Base-by-base conservation (phyloP, 2,113 vertebrate species). In the Zingel zingel region DNA sequence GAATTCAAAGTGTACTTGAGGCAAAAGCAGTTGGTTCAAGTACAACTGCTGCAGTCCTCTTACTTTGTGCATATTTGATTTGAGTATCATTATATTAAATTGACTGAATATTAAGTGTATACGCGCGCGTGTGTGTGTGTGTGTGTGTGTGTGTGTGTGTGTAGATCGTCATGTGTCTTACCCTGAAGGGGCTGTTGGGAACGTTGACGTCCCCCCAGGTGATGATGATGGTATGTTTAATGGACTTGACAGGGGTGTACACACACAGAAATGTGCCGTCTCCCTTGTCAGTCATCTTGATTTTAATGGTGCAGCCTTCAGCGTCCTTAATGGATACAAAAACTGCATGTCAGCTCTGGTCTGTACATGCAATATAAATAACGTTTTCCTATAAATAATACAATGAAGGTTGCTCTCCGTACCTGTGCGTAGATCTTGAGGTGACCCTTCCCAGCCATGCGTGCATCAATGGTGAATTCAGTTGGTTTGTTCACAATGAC, bases 391-490 rank as follows among this genome's bases (percentile, higher is more conserved):
- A 73, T 87, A 19, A 88, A 85, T 76, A 74, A 73, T 43, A 64
- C 33, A 76, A 77, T 27, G 14, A 62, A 15, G 45, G 23, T 48
- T 79, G 13, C n/a, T 65, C 15, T 50, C 2, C 66, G 3, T 76
- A 98, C 98, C 97, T 98, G 97, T 1, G 98, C 98, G 0, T 98
- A 98, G 86, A 99, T 95, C 88, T 97, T 98, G 84, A 99, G 96
- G 3, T 96, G 94, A 14, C 96, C 97, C 62, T 97, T 98, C 75
- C 98, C 97, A 0, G 98, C 98, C 21, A 94, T 92, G 0, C 96
- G 95, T 18, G 96, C 95, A 0, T 99, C 98, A 0, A 99, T 96
- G 79, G 97, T 98, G 91, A 99, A 99, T 84, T 98, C 97, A 0
- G 98, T 96, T 0, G 94, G 95, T 64, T 95, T 96, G 77, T 98